phyloP scores from a whole-genome alignment of 37 sponge, comb jelly and placozoan genomes.

The Aphrocallistes beatrix region DNA sequence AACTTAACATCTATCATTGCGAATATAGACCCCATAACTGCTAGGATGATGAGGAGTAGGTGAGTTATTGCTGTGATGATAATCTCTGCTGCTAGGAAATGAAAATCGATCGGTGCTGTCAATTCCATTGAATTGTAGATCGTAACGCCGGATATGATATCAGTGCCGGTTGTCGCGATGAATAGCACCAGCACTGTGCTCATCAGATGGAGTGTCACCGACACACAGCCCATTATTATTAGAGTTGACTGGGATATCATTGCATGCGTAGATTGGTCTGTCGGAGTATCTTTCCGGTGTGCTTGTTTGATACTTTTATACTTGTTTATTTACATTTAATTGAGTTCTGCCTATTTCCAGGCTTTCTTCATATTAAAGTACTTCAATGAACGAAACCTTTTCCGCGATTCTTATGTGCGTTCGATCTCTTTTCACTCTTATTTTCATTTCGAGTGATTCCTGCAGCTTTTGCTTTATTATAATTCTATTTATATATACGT shows the following conservation, averaged over 20 bases:
- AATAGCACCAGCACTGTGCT: neutral
- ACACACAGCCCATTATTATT: neutral
- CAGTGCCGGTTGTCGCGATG: neutral
- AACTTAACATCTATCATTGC: neutral
- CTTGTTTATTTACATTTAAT: neutral
- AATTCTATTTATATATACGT: too few species aligned
- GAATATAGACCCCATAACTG: slow-evolving; percentile 13
- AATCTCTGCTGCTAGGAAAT: slow-evolving; percentile 9
- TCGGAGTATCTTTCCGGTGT: neutral
- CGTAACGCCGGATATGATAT: neutral
- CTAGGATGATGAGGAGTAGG: neutral
- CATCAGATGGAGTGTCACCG: neutral
- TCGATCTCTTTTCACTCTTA: too few species aligned
- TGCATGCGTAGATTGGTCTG: neutral
- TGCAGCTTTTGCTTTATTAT: too few species aligned
- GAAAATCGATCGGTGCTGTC: neutral
- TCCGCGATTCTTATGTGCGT: neutral
- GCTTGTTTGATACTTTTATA: neutral
- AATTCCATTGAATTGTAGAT: neutral
- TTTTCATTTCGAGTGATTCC: too few species aligned
- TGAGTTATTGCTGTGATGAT: neutral
- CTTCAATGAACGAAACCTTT: neutral
- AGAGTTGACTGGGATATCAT: neutral
- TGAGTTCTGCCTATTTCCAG: neutral
- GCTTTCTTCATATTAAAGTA: neutral